phyloP scores from a whole-genome alignment of 1,140 invertebrate species.

The Chrysopa pallens region DNA sequence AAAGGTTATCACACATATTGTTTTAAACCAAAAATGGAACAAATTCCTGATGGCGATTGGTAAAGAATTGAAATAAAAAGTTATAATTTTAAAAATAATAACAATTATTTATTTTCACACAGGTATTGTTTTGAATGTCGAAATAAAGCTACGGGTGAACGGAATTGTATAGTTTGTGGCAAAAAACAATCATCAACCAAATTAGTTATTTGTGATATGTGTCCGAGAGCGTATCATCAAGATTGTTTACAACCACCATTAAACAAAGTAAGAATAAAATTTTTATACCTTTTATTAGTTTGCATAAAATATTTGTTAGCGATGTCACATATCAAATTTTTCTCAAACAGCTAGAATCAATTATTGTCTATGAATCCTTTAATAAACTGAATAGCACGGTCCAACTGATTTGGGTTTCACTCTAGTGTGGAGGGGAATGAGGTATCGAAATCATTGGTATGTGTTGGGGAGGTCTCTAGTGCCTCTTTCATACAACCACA shows the following conservation, averaged over 20 bases:
- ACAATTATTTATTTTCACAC: conserved; percentile 6
- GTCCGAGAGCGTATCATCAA: conserved; percentile 78
- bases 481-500: no score
- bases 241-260: conserved; percentile 82
- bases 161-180: conserved; percentile 78
- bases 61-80: conserved; percentile 25
- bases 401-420: no score
- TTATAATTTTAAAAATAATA: neutral
- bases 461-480: no score
- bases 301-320: no score
- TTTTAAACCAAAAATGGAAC: conserved; percentile 93
- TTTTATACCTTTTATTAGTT: no score
- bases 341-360: no score
- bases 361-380: no score
- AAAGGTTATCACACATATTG: conserved; percentile 97
- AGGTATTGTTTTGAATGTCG: conserved; percentile 93
- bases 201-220: conserved; percentile 69
- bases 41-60: conserved; percentile 94
- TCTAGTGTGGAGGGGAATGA: no score
- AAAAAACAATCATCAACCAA: conserved; percentile 42
- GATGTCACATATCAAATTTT: no score
- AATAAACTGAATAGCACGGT: no score
- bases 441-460: no score
- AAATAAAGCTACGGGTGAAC: conserved; percentile 81
- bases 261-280: conserved; percentile 65